A percentile compares a stretch with the other conserved stretches of the same genome.
Conservation (phyloP, 2,888 invertebrate species). For the Teleiodes luculella region DNA sequence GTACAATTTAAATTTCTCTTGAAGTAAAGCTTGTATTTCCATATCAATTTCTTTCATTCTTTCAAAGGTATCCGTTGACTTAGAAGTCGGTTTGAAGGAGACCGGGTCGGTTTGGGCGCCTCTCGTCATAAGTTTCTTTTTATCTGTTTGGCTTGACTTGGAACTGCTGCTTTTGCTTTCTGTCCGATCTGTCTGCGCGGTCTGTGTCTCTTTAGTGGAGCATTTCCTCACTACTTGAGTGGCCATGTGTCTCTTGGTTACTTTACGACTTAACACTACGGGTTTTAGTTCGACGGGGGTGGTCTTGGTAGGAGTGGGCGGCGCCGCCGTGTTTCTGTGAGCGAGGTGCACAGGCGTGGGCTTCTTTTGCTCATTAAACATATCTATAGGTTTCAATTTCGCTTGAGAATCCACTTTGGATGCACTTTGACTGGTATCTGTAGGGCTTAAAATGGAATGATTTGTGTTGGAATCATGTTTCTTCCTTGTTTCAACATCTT, state of each 20-base stretch:
- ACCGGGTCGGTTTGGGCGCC: slow-evolving; percentile 51
- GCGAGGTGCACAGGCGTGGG: slow-evolving; percentile 39
- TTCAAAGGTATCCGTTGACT: slow-evolving; percentile 60
- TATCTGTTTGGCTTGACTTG: slow-evolving; percentile 48
- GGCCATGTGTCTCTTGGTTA: slow-evolving; percentile 36
- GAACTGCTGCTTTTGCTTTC: slow-evolving; percentile 31
- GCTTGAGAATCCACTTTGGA: slow-evolving; percentile 49
- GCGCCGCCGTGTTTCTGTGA: slow-evolving; percentile 53
- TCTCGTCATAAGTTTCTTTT: slow-evolving; percentile 33
- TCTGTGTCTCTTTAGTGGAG: slow-evolving; percentile 49
- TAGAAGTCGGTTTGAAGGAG: slow-evolving; percentile 26
- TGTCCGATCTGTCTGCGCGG: no score
- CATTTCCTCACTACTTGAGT: slow-evolving; percentile 48
- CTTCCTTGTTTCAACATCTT: slow-evolving; percentile 37
- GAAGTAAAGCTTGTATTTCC: slow-evolving; percentile 76
- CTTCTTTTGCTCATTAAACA: slow-evolving; percentile 61
- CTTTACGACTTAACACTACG: slow-evolving; percentile 31
- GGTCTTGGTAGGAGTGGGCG: slow-evolving; percentile 32
- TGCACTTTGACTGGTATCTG: slow-evolving; percentile 37
- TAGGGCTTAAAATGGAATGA: slow-evolving; percentile 52
- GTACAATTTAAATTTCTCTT: slow-evolving; percentile 79
- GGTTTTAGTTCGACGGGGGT: slow-evolving; percentile 35
- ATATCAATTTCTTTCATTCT: slow-evolving; percentile 81
- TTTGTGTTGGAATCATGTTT: slow-evolving; percentile 43
- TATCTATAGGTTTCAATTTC: slow-evolving; percentile 61